Conservation (phyloP, 2,797 vertebrate genomes). For the Sebastes cheni region DNA sequence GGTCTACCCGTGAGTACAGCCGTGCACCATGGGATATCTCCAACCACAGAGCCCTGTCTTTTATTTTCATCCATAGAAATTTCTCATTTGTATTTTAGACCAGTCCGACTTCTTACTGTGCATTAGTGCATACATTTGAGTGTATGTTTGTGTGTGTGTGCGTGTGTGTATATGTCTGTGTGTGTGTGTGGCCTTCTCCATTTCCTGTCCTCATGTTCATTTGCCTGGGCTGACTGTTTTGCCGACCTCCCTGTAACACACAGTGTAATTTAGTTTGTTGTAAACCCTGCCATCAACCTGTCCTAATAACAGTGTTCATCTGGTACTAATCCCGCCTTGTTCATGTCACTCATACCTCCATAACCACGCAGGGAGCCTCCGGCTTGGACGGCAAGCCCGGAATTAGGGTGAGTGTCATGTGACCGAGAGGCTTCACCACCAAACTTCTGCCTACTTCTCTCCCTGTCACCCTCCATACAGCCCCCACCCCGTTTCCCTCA, state of each 20-base stretch:
- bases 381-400: constrained; percentile 99
- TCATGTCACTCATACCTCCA: constrained; percentile 96
- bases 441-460: constrained; percentile 43
- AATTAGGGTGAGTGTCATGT: constrained; percentile 95
- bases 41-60: not conserved
- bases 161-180: not conserved
- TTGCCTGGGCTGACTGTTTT: constrained; percentile 55
- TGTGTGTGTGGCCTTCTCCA: constrained; percentile 34
- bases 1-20: constrained; percentile 97
- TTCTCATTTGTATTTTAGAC: not conserved
- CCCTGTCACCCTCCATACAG: constrained; percentile 36
- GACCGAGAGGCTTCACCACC: constrained; percentile 79
- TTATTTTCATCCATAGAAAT: not conserved
- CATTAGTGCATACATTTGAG: not conserved
- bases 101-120: not conserved
- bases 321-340: constrained; percentile 95
- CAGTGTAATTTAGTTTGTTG: constrained; percentile 68
- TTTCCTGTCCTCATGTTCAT: constrained; percentile 63
- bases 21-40: constrained; percentile 25
- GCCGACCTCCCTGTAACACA: constrained; percentile 57
- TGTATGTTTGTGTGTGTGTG: not conserved
- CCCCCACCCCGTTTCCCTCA: not conserved
- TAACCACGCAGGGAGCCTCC: constrained; percentile 98
- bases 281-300: constrained; percentile 77
- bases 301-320: constrained; percentile 84